Evolutionary conservation across 2,113 vertebrate genomes (phyloP), one percentile per base, ranked within the genome.

Genomic region (Boulengeromyrus knoepffleri): DNA sequence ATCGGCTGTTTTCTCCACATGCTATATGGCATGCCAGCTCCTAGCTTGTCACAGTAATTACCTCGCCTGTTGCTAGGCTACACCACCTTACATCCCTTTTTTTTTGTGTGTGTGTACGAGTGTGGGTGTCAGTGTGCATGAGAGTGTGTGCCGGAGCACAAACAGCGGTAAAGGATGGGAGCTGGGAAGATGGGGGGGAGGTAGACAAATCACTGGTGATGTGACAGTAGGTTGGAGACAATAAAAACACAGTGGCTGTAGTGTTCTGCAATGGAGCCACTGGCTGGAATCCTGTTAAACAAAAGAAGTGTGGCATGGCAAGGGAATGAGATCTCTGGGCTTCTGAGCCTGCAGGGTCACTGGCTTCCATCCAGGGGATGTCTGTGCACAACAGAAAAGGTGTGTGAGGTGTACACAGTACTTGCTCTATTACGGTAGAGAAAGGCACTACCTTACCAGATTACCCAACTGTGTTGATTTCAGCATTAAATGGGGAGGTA

Each of bases 11-110:
- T 92, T 92, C 95, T 95, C 95, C 94, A 95, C 95, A 95, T 66
- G 90, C 91, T 91, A 91, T 88, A 93, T 92, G 90, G 94, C 95
- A 96, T 94, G 94, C 95, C 95, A 96, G 95, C 95, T 95, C 95
- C 95, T 95, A 94, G 95, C 95, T 95, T 96, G 95, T 95, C 95
- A 95, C 95, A 93, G 95, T 96, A 96, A 97, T 96, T 96, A 96
- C 95, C 95, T 96, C 94, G 95, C 95, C 95, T 95, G 96, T 97
- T 97, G 96, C 96, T 96, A 96, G 95, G 96, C 95, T 96, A 96
- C 96, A 96, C 94, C 94, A 95, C 95, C 95, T 95, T 92, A 91
- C 91, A 96, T 95, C 95, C 95, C 94, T 95, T 94, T 96, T 95
- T 80, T 90, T 3, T 53, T 52, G 49, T 50, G 49, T 50, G 89